These are phyloP conservation scores for Hanleya hanleyi DNA, from an alignment of 2,888 invertebrate species.

Conservation along the genomic window DNA sequence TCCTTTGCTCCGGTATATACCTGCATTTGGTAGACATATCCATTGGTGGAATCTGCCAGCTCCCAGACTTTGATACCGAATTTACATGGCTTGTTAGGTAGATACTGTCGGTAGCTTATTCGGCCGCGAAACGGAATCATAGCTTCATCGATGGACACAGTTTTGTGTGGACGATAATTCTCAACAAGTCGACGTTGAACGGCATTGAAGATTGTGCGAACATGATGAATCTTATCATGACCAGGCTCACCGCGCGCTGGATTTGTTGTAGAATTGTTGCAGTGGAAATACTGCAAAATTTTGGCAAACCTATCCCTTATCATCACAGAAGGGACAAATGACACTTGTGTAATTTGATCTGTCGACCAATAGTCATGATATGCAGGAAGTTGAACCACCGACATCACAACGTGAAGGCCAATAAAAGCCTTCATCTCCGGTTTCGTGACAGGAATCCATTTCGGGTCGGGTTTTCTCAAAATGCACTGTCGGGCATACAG, in stretches of 20 bases:
- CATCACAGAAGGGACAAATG: not conserved
- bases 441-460: not conserved
- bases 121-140: constrained; percentile 1
- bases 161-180: too few relatives aligned
- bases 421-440: constrained; percentile 4
- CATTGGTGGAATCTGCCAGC: not conserved
- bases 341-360: not conserved
- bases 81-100: constrained; percentile 7
- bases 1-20: constrained; percentile 10
- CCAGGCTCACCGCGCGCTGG: not conserved
- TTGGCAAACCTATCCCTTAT: not conserved
- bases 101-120: not conserved
- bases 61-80: constrained; percentile 6
- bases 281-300: not conserved
- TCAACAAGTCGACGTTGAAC: not conserved
- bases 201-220: not conserved
- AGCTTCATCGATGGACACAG: not conserved
- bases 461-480: not conserved
- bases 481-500: not conserved
- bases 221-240: not conserved
- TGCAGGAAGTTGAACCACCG: not conserved
- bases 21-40: constrained; percentile 8
- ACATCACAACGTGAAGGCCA: not conserved
- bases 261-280: not conserved
- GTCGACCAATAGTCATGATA: not conserved